Percentiles rank a stretch among this genome's conserved stretches.
Evolutionary conservation across 2,888 invertebrate genomes (phyloP).

Genomic region (Baccha elongata): DNA sequence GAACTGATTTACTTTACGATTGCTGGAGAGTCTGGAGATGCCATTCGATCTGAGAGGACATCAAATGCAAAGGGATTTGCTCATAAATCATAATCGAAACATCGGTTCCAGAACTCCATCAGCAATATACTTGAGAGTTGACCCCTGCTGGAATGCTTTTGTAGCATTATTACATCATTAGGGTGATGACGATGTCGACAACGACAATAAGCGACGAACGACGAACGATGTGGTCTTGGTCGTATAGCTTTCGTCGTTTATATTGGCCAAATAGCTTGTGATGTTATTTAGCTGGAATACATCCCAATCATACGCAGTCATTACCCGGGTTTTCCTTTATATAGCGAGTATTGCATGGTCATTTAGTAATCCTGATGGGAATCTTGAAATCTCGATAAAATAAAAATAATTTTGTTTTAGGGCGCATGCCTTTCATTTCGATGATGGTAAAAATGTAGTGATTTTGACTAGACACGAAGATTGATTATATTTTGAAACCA

Average conservation of each 20-base stretch:
- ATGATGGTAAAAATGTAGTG: constrained; percentile 51
- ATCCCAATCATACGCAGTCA: constrained; percentile 58
- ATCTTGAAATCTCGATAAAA: constrained; percentile 31
- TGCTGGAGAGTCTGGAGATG: constrained; percentile 62
- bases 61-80: constrained; percentile 79
- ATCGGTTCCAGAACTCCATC: constrained; percentile 79
- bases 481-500: constrained; percentile 72
- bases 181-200: constrained; percentile 41
- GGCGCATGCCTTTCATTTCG: constrained; percentile 50
- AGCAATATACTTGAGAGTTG: constrained; percentile 79
- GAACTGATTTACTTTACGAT: constrained; percentile 72
- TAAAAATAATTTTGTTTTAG: constrained; percentile 28
- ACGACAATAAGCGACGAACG: constrained; percentile 18
- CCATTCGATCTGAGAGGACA: constrained; percentile 74
- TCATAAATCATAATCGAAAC: constrained; percentile 82
- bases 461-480: constrained; percentile 75
- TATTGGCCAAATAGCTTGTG: constrained; percentile 72
- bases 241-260: constrained; percentile 67
- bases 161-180: constrained; percentile 74
- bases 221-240: constrained; percentile 11
- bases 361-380: constrained; percentile 55
- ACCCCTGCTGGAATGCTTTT: constrained; percentile 77
- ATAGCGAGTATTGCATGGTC: constrained; percentile 71
- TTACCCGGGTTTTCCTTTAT: constrained; percentile 50
- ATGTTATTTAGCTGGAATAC: constrained; percentile 47